These are phyloP conservation scores for Microctenopoma stevenorrisi DNA, from an alignment of 2,797 vertebrate species.

Conservation along the genomic window DNA sequence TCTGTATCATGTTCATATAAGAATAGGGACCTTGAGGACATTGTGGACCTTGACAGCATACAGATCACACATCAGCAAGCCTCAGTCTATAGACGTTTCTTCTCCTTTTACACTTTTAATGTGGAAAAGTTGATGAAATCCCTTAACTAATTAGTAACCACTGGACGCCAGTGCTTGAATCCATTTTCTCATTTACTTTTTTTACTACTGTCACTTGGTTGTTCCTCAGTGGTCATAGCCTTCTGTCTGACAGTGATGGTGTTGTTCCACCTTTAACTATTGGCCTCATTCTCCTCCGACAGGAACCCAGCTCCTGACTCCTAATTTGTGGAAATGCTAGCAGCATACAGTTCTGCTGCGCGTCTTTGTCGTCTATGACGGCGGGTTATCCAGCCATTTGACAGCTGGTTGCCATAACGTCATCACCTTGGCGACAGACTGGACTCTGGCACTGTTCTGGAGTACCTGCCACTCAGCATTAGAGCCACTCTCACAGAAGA, in stretches of 20 bases:
- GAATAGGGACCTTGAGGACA: conserved; percentile 3
- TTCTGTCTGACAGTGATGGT: conserved; percentile 70
- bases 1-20: background rate
- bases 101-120: conserved; percentile 23
- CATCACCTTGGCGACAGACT: conserved; percentile 76
- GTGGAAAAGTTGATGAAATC: conserved; percentile 62
- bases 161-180: conserved; percentile 50
- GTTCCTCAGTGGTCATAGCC: conserved; percentile 60
- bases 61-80: conserved; percentile 25
- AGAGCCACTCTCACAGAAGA: conserved; percentile 73
- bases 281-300: conserved; percentile 55
- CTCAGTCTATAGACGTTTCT: conserved; percentile 10
- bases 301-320: conserved; percentile 60
- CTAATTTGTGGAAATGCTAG: conserved; percentile 82
- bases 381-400: conserved; percentile 67
- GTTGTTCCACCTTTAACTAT: conserved; percentile 63
- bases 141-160: conserved; percentile 61
- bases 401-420: conserved; percentile 76
- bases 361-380: conserved; percentile 57
- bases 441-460: conserved; percentile 71
- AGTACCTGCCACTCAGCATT: conserved; percentile 84
- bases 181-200: conserved; percentile 41
- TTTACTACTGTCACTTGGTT: conserved; percentile 57
- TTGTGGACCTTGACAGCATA: conserved; percentile 38
- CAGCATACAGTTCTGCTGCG: conserved; percentile 75